phyloP scores from a whole-genome alignment of 1,140 invertebrate species.

The Heliconius eleuchia region DNA sequence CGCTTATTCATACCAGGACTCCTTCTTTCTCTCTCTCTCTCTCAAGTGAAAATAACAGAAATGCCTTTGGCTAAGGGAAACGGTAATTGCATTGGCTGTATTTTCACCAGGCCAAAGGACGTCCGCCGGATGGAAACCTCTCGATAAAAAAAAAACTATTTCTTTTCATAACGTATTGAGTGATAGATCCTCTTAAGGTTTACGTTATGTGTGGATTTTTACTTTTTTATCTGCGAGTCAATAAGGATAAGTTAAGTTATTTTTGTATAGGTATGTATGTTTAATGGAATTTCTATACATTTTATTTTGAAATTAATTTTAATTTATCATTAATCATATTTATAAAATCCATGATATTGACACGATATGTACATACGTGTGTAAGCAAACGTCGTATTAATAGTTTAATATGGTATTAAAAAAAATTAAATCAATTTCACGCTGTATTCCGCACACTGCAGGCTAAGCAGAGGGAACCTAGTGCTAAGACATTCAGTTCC shows the following conservation, averaged over 20 bases:
- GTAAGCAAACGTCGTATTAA: too few species aligned
- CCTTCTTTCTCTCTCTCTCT: background rate
- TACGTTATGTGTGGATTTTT: background rate
- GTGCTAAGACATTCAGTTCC: too few species aligned
- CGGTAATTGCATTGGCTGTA: constrained; percentile 49
- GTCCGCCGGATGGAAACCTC: constrained; percentile 33
- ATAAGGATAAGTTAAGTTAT: background rate
- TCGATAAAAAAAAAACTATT: constrained; percentile 35
- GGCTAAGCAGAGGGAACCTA: too few species aligned
- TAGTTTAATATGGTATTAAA: too few species aligned
- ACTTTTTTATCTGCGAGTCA: background rate
- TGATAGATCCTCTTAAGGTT: constrained; percentile 23
- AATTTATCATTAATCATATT: too few species aligned
- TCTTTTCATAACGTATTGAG: constrained; percentile 34
- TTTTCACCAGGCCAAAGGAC: constrained; percentile 42
- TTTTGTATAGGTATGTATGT: background rate
- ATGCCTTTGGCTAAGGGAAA: constrained; percentile 39
- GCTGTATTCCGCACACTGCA: too few species aligned
- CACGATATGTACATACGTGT: too few species aligned
- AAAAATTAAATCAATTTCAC: too few species aligned
- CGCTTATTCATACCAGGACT: constrained; percentile 41
- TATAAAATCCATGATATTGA: too few species aligned
- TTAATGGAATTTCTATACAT: too few species aligned
- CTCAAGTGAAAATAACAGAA: constrained; percentile 37
- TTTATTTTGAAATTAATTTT: too few species aligned